These are phyloP conservation scores for pig (Sus scrofa) DNA, from an alignment of 2,113 vertebrate genomes.

Conservation along the genomic window T2T-Sscrofa CM000826.6:131389001-131389500, in stretches of 20 bases:
- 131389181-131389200: background rate
- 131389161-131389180: background rate
- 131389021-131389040: background rate
- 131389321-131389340: background rate
- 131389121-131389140: background rate
- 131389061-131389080: background rate
- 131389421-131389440: slow-evolving; percentile 19
- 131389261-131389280: background rate
- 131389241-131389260: background rate
- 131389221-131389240: slow-evolving; percentile 13
- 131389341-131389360: background rate
- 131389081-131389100: background rate
- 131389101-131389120: background rate
- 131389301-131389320: background rate
- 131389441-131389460: background rate
- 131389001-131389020: background rate
- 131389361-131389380: background rate
- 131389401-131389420: slow-evolving; percentile 22
- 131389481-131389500: slow-evolving; percentile 26
- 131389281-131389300: too few species aligned
- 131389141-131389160: background rate
- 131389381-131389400: background rate
- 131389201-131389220: background rate
- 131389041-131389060: background rate
- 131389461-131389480: slow-evolving; percentile 53